phyloP scores from a whole-genome alignment of 2,888 invertebrate genomes.

The Zygothrica quintamaculata region DNA sequence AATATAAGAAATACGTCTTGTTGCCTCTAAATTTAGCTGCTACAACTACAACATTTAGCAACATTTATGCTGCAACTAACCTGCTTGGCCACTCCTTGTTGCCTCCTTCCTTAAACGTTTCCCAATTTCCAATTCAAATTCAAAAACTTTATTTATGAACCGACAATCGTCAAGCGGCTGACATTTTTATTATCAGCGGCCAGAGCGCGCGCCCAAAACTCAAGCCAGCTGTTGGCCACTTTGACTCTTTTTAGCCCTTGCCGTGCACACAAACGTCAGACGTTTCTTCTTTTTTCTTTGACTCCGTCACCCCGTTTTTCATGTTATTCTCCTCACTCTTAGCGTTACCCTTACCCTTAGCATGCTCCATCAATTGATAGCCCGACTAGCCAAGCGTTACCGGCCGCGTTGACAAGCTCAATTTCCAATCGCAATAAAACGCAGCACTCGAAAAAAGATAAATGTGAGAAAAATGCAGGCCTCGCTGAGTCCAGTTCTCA shows the following conservation, averaged over 20 bases:
- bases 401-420: constrained; percentile 77
- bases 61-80: no score
- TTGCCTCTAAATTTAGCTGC: constrained; percentile 27
- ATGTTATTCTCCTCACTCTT: neutral
- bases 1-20: constrained; percentile 72
- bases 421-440: constrained; percentile 81
- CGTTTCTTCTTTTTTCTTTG: constrained; percentile 19
- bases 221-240: constrained; percentile 64
- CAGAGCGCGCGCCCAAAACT: constrained; percentile 66
- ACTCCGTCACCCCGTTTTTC: neutral
- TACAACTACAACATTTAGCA: neutral
- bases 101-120: neutral
- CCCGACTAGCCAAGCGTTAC: constrained; percentile 71
- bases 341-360: no score
- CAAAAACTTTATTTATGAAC: constrained; percentile 81
- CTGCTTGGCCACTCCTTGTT: neutral
- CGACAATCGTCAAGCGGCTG: constrained; percentile 73
- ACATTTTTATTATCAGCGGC: constrained; percentile 82
- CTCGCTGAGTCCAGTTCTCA: constrained; percentile 43
- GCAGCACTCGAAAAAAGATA: constrained; percentile 78
- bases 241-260: constrained; percentile 24
- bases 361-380: constrained; percentile 39
- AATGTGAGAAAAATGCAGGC: constrained; percentile 81
- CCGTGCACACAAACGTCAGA: constrained; percentile 20
- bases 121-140: constrained; percentile 74